Percentiles rank a stretch among this genome's conserved stretches.
Conservation (phyloP, 92 coral and sea anemone genomes). For the Actinernus sp. region DNA sequence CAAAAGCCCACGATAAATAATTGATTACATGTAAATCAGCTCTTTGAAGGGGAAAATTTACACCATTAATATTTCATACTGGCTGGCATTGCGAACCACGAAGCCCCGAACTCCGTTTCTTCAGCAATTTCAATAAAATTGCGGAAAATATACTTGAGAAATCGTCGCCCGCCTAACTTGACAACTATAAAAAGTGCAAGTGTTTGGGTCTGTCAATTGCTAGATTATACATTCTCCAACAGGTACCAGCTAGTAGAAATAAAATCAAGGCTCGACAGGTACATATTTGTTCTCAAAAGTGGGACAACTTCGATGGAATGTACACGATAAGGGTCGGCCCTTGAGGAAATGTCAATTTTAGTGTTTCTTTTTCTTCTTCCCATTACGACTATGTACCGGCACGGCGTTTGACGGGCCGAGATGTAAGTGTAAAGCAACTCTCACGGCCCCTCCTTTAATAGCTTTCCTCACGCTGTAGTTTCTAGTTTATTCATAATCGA, state of each 20-base stretch:
- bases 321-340: background rate
- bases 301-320: slow-evolving; percentile 23
- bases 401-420: too few species aligned
- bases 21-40: slow-evolving; percentile 90
- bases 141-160: background rate
- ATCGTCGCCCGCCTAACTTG: background rate
- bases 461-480: background rate
- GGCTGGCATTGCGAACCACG: slow-evolving; percentile 66
- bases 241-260: slow-evolving; percentile 51
- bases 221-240: slow-evolving; percentile 16
- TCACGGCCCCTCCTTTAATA: background rate
- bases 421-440: too few species aligned
- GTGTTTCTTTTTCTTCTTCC: background rate
- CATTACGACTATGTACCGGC: slow-evolving; percentile 9
- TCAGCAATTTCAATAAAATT: slow-evolving; percentile 22
- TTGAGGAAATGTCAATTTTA: background rate
- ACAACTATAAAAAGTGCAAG: background rate
- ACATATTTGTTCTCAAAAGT: slow-evolving; percentile 1
- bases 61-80: slow-evolving; percentile 89
- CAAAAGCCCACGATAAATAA: slow-evolving; percentile 78
- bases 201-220: background rate
- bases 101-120: slow-evolving; percentile 30
- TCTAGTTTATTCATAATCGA: background rate
- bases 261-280: slow-evolving; percentile 36
- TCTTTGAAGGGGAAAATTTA: slow-evolving; percentile 89